These are phyloP conservation scores for Spatula versicolor DNA, from an alignment of 2,797 vertebrate genomes.

Conservation along the genomic window DNA sequence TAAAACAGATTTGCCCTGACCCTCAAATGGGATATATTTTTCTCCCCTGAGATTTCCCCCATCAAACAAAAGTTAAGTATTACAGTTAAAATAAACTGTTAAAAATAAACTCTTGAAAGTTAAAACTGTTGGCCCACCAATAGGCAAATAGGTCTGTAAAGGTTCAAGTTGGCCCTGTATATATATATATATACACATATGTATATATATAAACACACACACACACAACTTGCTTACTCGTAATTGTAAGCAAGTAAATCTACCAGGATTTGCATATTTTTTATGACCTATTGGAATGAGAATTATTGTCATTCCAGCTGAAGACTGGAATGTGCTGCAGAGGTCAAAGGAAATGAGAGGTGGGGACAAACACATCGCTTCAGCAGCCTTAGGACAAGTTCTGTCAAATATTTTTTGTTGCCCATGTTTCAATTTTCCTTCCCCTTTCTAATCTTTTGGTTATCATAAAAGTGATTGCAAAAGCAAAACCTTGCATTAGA, in stretches of 20 bases:
- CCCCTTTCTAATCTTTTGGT: not conserved
- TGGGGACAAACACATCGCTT: not conserved
- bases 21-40: not conserved
- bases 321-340: not conserved
- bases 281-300: not conserved
- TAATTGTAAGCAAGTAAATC: not conserved
- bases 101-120: not conserved
- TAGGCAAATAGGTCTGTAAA: not conserved
- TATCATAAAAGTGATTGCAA: not conserved
- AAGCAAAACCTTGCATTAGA: not conserved
- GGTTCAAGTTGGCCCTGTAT: not conserved
- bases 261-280: not conserved
- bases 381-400: not conserved
- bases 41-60: not conserved
- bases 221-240: not conserved
- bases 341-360: not conserved
- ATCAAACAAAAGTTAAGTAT: not conserved
- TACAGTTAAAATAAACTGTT: accelerated
- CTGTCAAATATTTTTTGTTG: not conserved
- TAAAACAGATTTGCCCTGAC: not conserved
- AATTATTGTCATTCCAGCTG: not conserved
- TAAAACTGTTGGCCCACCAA: not conserved
- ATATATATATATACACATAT: too few relatives aligned
- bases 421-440: not conserved
- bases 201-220: not conserved